Evolutionary conservation across 2,797 vertebrate species (phyloP), one percentile per base, ranked within the genome.

Genomic region (Megaceryle alcyon): DNA sequence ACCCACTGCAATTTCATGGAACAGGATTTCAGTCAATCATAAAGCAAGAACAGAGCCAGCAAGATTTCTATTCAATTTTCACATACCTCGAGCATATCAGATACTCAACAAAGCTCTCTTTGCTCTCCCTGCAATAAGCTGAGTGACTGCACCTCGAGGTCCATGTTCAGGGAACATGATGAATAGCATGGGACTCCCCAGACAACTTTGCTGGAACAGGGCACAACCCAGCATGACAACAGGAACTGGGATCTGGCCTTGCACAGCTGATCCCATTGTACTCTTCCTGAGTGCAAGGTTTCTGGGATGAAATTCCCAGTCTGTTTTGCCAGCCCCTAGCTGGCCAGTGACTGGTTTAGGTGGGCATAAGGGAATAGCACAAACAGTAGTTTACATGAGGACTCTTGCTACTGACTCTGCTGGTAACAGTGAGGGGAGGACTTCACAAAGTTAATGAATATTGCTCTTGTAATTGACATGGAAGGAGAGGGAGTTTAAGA

Each of bases 101-200:
- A 76, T 83, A 70, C 73, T 39, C 72, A 44, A 19, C 49, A 51
- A 72, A 75, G 59, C 18, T 65, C 46, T 26, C 72, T 23, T 48
- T 70, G 51, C 60, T 60, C 43, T 49, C 48, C 31, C 14, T 4
- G 53, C 49, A 61, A 28, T 4, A 39, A 79, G 35, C 63, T 0
- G 0, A 70, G 63, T 3, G 1, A 19, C 39, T 43, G 63, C 31
- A 73, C 85, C 28, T 88, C 48, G 29, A 51, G 60, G 39, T 23
- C 59, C 70, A 41, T 0, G 0, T 29, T 54, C 54, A 76, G 14
- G 37, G 48, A 86, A 86, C 4, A 17, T 1, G 15, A 28, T 53
- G n/a, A 90, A 37, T 4, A 65, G 43, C 1, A 10, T 23, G 43
- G 18, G 59, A 86, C 56, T 73, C 82, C 64, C 37, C 63, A 49